Conservation (phyloP, 2,797 vertebrate species). For the Hippocampus kuda region DNA sequence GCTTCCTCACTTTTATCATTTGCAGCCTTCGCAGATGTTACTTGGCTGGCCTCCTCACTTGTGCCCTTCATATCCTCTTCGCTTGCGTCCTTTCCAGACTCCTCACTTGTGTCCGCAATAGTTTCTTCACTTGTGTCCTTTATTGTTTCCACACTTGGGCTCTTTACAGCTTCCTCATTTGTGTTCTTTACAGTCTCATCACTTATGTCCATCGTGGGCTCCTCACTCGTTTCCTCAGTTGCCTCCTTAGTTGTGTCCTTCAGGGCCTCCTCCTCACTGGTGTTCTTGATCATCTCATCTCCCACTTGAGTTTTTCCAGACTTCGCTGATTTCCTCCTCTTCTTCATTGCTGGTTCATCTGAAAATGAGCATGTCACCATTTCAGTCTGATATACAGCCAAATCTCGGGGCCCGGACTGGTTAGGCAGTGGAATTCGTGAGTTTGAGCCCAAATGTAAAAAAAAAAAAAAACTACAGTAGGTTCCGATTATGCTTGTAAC, state of each 20-base stretch:
- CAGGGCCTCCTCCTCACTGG: not conserved
- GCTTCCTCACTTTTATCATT: not conserved
- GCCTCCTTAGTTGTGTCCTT: not conserved
- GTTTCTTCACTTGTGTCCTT: not conserved
- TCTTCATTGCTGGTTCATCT: conserved; percentile 57
- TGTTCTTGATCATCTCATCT: not conserved
- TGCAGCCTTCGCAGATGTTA: not conserved
- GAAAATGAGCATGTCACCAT: not conserved
- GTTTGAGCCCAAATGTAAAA: not conserved
- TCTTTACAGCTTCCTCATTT: not conserved
- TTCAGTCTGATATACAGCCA: not conserved
- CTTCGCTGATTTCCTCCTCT: conserved; percentile 55
- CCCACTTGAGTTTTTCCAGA: conserved; percentile 28
- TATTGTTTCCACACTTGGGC: not conserved
- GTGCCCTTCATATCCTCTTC: not conserved
- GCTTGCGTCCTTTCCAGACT: not conserved
- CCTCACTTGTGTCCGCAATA: not conserved
- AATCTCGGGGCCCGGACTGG: not conserved
- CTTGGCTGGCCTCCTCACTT: not conserved
- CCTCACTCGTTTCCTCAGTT: no score
- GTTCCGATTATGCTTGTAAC: no score
- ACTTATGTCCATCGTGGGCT: not conserved
- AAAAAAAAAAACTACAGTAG: no score
- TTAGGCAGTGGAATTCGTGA: not conserved
- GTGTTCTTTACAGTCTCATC: not conserved